Evolutionary conservation across 1,140 invertebrate species (phyloP).

Genomic region (Drosophila kikkawai): DNA sequence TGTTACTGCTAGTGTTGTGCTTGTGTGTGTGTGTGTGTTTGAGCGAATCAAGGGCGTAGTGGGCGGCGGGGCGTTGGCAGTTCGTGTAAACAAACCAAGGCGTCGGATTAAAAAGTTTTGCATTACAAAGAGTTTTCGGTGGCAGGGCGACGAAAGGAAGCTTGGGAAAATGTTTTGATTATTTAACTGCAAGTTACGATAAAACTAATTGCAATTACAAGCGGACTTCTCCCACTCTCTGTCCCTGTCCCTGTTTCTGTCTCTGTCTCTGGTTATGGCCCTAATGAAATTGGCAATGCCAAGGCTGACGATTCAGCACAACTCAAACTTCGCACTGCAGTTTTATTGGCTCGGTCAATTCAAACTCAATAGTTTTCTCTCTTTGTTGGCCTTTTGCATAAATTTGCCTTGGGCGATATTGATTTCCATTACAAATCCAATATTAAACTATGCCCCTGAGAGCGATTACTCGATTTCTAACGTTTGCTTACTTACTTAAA

Average conservation of each 20-base stretch:
- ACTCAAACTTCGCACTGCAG: conserved; percentile 36
- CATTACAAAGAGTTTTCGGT: conserved; percentile 63
- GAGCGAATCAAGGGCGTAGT: conserved; percentile 9
- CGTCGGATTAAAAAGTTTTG: conserved; percentile 76
- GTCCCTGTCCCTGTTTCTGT: background rate
- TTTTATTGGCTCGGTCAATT: conserved; percentile 33
- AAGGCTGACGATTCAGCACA: conserved; percentile 42
- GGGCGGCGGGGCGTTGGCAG: conserved; percentile 41
- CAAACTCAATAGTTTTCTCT: conserved; percentile 26
- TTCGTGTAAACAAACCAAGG: conserved; percentile 79
- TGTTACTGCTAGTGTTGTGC: conserved; percentile 36
- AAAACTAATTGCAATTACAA: conserved; percentile 74
- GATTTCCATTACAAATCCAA: conserved; percentile 58
- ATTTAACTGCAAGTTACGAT: conserved; percentile 65
- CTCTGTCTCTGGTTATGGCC: conserved; percentile 25
- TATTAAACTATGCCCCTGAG: conserved; percentile 56
- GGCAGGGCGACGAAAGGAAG: conserved; percentile 25
- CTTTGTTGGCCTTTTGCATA: conserved; percentile 48
- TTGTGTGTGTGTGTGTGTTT: conserved; percentile 7
- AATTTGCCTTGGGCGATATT: conserved; percentile 45
- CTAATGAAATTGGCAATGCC: conserved; percentile 53
- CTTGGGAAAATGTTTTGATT: conserved; percentile 76
- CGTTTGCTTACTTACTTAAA: conserved; percentile 33
- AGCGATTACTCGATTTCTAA: conserved; percentile 42
- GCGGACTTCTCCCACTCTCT: conserved; percentile 18